Evolutionary conservation across 1,140 invertebrate genomes (phyloP), one percentile per base, ranked within the genome.

Genomic region (Micrasema minimum): DNA sequence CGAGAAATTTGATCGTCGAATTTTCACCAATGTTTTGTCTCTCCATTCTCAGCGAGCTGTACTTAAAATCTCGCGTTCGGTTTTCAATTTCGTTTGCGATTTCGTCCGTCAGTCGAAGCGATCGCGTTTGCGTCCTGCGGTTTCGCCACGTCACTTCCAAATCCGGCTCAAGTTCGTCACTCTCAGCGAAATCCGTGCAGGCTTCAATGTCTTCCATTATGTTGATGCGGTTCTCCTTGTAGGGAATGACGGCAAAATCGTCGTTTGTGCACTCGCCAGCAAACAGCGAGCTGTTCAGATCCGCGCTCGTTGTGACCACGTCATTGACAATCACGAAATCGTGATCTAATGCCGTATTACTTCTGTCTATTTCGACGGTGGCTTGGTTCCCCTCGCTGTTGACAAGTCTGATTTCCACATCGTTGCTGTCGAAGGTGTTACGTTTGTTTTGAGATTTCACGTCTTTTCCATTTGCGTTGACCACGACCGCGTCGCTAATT

Each of bases 131-230:
- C 18, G 26, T 12, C 26, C 70, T 38, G 14, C 51, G 22, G 23
- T 69, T 69, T 10, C 41, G 66, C 70, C 70, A 75, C 2, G 70
- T 50, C n/a, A 66, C 38, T n/a, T 75, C 62, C 37, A 75, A 37
- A 53, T 75, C 57, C 2, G 74, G 67, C 11, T 70, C 67, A 18
- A 75, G 51, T 12, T 43, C 37, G 16, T 66, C 53, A 9, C 16
- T 31, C 45, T 75, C 66, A 5, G 70, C 74, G 45, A 75, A 75
- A 51, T 75, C 67, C 0, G 70, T 72, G 35, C 74, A 75, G n/a
- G 66, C 46, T 48, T 72, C 70, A 14, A 75, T 75, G 37, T 75
- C 74, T 31, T 70, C 38, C n/a, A 61, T 62, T 23, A 75, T 75
- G 41, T 69, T 38, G 4, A 72, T 69, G 12, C 57, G 43, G 45